Percentiles rank a stretch among this genome's conserved stretches.
Evolutionary conservation across 2,888 invertebrate genomes (phyloP).

Genomic region (Pemphredon lugubris): DNA sequence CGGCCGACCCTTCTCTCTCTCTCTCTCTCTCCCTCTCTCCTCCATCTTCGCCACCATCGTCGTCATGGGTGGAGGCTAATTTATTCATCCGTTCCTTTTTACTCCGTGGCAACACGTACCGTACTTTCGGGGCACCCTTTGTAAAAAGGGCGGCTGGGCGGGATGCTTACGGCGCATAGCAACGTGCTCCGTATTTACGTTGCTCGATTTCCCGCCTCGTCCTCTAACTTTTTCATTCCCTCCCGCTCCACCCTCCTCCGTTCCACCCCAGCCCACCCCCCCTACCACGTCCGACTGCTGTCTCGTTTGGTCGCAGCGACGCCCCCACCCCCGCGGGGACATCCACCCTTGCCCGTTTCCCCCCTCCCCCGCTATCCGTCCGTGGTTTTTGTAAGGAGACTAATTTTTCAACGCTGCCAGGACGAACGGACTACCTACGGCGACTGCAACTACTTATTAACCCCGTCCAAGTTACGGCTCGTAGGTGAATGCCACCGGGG

Average conservation of each 20-base stretch:
- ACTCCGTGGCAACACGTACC: conserved; percentile 73
- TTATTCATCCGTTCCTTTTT: conserved; percentile 80
- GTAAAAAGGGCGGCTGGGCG: conserved; percentile 73
- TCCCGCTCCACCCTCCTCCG: conserved; percentile 32
- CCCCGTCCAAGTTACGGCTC: conserved; percentile 51
- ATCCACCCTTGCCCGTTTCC: conserved; percentile 43
- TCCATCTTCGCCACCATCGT: conserved; percentile 46
- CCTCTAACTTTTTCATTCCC: conserved; percentile 59
- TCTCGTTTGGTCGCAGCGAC: conserved; percentile 25
- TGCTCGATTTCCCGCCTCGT: conserved; percentile 73
- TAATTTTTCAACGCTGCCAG: conserved; percentile 69
- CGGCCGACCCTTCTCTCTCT: conserved; percentile 21
- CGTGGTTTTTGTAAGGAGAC: conserved; percentile 73
- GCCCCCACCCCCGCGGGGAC: too few species aligned
- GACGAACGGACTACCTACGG: conserved; percentile 29
- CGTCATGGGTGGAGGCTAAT: conserved; percentile 73
- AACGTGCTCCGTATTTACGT: conserved; percentile 78
- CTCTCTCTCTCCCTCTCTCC: conserved; percentile 22
- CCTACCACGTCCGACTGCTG: conserved; percentile 14
- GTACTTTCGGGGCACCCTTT: conserved; percentile 78
- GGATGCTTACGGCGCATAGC: conserved; percentile 78
- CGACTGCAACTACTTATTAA: conserved; percentile 65
- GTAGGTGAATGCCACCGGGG: conserved; percentile 44
- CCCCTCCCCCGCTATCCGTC: conserved; percentile 58
- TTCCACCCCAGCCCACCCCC: conserved; percentile 28